phyloP scores from a whole-genome alignment of 2,113 vertebrate genomes.

The Saimiri boliviensis region DNA sequence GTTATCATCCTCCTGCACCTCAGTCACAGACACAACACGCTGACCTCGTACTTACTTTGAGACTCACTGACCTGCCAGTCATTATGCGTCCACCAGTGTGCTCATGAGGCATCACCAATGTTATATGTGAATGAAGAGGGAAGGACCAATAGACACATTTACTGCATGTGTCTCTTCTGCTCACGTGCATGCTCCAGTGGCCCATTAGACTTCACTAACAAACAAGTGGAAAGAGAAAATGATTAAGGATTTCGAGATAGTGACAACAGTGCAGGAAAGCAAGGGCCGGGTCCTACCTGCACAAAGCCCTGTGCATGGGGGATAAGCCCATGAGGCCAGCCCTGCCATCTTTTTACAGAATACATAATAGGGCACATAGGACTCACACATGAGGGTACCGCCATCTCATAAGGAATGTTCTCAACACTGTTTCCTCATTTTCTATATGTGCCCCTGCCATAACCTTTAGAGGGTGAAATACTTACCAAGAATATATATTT shows the following conservation, averaged over 20 bases:
- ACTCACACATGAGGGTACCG: not conserved
- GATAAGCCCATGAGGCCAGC: not conserved
- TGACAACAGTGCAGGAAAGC: not conserved
- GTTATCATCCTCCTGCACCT: not conserved
- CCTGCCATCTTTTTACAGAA: not conserved
- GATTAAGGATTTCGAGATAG: not conserved
- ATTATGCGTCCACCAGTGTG: not conserved
- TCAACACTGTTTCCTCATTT: slow-evolving; percentile 60
- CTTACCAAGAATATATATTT: slow-evolving; percentile 55
- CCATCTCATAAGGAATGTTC: not conserved
- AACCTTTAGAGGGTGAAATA: slow-evolving; percentile 70
- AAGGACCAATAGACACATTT: not conserved
- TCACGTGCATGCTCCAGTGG: not conserved
- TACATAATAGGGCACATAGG: not conserved
- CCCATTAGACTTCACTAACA: not conserved
- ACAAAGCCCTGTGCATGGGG: not conserved
- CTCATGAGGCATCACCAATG: not conserved
- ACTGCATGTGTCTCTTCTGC: not conserved
- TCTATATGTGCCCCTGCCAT: slow-evolving; percentile 19
- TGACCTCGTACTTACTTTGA: not conserved
- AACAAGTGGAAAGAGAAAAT: not conserved
- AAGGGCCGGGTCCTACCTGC: fast-evolving
- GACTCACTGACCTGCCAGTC: not conserved
- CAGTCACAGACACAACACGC: not conserved
- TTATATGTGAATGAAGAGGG: not conserved